Conservation (phyloP, 1,140 invertebrate species). For the Drosophila santomea region DNA sequence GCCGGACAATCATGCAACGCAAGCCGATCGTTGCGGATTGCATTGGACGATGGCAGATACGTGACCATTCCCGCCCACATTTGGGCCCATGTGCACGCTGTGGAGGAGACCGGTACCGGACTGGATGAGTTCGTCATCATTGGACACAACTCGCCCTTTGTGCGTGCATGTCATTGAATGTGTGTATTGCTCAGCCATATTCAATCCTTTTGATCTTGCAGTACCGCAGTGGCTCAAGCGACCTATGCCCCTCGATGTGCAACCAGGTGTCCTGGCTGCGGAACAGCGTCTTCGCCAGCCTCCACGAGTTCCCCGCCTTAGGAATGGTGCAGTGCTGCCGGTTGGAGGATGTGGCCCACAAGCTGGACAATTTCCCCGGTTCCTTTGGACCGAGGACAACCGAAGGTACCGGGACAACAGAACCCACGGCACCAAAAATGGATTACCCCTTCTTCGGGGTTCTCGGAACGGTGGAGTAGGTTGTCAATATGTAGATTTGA, state of each 20-base stretch:
- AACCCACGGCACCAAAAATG: too few species aligned
- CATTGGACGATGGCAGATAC: not conserved
- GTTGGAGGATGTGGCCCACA: constrained; percentile 47
- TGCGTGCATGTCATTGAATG: constrained; percentile 10
- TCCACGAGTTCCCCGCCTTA: constrained; percentile 27
- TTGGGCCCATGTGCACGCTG: constrained; percentile 47
- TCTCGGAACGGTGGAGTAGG: too few species aligned
- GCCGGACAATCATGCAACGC: constrained; percentile 24
- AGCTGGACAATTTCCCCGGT: constrained; percentile 50
- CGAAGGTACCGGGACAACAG: too few species aligned
- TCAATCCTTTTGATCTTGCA: not conserved
- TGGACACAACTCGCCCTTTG: constrained; percentile 54
- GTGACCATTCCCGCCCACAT: constrained; percentile 42
- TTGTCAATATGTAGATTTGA: too few species aligned
- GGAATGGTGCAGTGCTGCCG: constrained; percentile 52
- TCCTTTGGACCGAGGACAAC: not conserved
- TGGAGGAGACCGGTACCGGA: not conserved
- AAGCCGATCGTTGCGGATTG: constrained; percentile 13
- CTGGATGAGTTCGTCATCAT: constrained; percentile 52
- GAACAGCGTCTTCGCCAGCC: constrained; percentile 27
- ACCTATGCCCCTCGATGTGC: constrained; percentile 49
- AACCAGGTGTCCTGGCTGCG: constrained; percentile 50
- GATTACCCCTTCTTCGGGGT: too few species aligned
- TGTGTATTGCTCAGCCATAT: not conserved
- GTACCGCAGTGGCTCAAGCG: constrained; percentile 3